Evolutionary conservation across 2,113 vertebrate genomes (phyloP).

Genomic region (Madoqua kirkii): DNA sequence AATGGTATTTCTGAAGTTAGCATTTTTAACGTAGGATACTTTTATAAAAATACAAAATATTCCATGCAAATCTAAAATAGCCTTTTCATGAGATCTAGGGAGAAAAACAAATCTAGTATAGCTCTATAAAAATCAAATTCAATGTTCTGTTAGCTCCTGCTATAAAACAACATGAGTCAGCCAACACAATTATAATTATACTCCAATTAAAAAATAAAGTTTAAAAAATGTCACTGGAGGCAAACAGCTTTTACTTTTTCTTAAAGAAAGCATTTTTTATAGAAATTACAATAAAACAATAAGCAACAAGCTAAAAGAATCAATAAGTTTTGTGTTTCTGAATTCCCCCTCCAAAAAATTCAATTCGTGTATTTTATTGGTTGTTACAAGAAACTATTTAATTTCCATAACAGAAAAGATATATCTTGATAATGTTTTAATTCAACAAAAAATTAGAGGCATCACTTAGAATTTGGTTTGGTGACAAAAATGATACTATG

Average conservation of each 20-base stretch:
- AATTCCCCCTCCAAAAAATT: background rate
- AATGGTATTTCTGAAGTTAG: background rate
- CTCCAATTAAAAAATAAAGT: background rate
- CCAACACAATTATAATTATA: background rate
- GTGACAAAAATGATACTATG: background rate
- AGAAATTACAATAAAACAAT: background rate
- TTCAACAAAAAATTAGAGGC: background rate
- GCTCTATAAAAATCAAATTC: background rate
- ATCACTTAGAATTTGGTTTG: conserved; percentile 35
- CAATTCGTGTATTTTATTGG: background rate
- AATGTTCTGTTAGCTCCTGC: background rate
- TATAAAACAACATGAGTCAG: background rate
- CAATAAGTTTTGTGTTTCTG: background rate
- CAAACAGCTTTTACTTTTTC: conserved; percentile 28
- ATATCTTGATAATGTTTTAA: conserved; percentile 29
- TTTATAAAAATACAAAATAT: conserved; percentile 9
- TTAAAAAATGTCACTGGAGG: background rate
- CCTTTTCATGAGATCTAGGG: background rate
- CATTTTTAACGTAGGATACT: background rate
- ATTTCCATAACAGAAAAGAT: background rate
- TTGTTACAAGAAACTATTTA: background rate
- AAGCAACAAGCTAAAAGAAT: conserved; percentile 23
- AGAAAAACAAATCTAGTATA: background rate
- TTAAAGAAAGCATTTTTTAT: conserved; percentile 6
- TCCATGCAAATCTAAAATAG: background rate